Evolutionary conservation across 2,113 vertebrate species (phyloP).

Genomic region (Phoenicopterus ruber): DNA sequence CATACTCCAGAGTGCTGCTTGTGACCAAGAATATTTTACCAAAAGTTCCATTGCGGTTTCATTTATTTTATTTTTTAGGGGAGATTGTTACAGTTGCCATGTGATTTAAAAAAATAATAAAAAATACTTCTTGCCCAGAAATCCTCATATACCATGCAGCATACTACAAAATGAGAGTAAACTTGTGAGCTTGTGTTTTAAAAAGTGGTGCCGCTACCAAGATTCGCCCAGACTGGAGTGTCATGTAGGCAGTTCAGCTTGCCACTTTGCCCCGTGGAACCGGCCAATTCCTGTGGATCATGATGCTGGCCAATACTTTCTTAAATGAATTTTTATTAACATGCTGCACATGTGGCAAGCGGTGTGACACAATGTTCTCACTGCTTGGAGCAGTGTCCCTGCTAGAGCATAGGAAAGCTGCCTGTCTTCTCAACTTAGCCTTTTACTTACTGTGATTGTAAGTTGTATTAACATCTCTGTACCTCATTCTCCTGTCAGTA

Average conservation of each 20-base stretch:
- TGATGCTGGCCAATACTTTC: not conserved
- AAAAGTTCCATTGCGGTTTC: not conserved
- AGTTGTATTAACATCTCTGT: slow-evolving; percentile 35
- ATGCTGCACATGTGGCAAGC: not conserved
- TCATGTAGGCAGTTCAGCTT: not conserved
- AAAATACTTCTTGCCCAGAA: not conserved
- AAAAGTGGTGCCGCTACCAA: not conserved
- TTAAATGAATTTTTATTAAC: not conserved
- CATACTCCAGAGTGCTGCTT: not conserved
- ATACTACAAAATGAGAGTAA: not conserved
- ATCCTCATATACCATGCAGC: not conserved
- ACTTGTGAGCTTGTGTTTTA: not conserved
- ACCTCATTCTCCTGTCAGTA: not conserved
- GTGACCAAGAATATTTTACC: not conserved
- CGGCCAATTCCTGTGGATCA: not conserved
- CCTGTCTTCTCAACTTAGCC: slow-evolving; percentile 16
- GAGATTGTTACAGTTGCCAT: not conserved
- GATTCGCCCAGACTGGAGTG: not conserved
- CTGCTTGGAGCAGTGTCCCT: slow-evolving; percentile 2
- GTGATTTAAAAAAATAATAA: not conserved
- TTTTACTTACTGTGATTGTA: slow-evolving; percentile 46
- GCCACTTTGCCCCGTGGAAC: not conserved
- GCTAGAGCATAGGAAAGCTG: slow-evolving; percentile 26
- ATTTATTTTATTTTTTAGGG: not conserved
- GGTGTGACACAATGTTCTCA: not conserved